Evolutionary conservation across 2,888 invertebrate species (phyloP), one percentile per base, ranked within the genome.

Genomic region (Drosophila kanekoi): DNA sequence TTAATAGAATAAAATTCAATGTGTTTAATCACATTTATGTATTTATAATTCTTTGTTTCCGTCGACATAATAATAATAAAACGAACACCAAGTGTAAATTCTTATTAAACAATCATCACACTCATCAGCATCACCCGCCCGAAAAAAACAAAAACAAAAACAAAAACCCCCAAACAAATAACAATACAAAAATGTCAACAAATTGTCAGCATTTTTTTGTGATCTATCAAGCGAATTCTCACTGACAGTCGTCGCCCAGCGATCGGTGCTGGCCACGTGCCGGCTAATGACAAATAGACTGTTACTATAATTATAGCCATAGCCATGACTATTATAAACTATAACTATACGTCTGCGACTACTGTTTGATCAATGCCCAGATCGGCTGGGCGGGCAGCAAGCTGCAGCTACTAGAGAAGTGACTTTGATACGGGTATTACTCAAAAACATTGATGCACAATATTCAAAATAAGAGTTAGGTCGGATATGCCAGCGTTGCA

Each of bases 201-300:
- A 84, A 84, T 87, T 83, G 87, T 87, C 87, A 64, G 64, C 45
- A 87, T 68, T 68, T 68, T 78, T 62, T 72, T 76, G 65, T 78
- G 76, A 87, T 84, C 79, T 60, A 82, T 85, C 80, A 72, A 68
- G 62, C 61, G 64, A 79, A 73, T 74, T 81, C 70, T 54, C 56
- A 52, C 44, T 60, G 82, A 71, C 62, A 58, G 53, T 63, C 44
- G 44, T 48, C 23, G 51, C 47, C 47, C 51, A 63, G 37, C 58
- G 69, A 59, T 65, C 62, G 72, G 16, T 62, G 18, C 32, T 43
- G 20, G 65, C 79, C 82, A 87, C 87, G 87, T 84, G 85, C 69
- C 76, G 52, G 16, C 78, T 56, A 40, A 77, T 72, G 41, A n/a
- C 40, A 41, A 16, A 62, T 44, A 20, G 37, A 44, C 38, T 40